Percentiles rank a stretch among this genome's conserved stretches.
phyloP scores from a whole-genome alignment of 2,797 vertebrate species.

The Megaceryle alcyon region DNA sequence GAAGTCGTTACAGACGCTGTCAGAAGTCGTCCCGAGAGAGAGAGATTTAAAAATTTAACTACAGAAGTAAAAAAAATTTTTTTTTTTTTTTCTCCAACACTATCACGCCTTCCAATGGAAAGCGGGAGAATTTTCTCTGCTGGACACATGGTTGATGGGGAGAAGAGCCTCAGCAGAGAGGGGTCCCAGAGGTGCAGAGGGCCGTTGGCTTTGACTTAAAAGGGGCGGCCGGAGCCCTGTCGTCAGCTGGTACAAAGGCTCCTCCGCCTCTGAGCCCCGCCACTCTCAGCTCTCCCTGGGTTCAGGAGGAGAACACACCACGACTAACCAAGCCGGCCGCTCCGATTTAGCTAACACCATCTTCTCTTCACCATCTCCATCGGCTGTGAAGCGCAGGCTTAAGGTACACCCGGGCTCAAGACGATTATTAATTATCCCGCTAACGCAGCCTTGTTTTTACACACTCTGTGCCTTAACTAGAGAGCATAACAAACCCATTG shows the following conservation, averaged over 20 bases:
- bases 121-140: not conserved
- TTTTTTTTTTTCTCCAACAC: not conserved
- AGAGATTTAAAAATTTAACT: not conserved
- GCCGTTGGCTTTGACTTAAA: no score
- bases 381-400: not conserved
- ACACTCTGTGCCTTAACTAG: conserved; percentile 57
- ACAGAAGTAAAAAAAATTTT: not conserved
- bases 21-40: accelerated
- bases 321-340: not conserved
- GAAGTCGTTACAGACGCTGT: not conserved
- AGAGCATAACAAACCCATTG: conserved; percentile 57
- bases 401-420: not conserved
- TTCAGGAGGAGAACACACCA: not conserved
- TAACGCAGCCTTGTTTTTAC: conserved; percentile 39
- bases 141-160: accelerated
- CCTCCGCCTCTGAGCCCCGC: not conserved
- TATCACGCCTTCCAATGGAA: not conserved
- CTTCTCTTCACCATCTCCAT: not conserved
- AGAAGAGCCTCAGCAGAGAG: not conserved
- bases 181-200: not conserved
- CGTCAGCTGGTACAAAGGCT: no score
- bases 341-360: not conserved
- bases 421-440: conserved; percentile 61
- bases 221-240: no score
- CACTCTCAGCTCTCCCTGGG: no score